phyloP scores from a whole-genome alignment of 2,888 invertebrate species.

The Drosophila koepferae region DNA sequence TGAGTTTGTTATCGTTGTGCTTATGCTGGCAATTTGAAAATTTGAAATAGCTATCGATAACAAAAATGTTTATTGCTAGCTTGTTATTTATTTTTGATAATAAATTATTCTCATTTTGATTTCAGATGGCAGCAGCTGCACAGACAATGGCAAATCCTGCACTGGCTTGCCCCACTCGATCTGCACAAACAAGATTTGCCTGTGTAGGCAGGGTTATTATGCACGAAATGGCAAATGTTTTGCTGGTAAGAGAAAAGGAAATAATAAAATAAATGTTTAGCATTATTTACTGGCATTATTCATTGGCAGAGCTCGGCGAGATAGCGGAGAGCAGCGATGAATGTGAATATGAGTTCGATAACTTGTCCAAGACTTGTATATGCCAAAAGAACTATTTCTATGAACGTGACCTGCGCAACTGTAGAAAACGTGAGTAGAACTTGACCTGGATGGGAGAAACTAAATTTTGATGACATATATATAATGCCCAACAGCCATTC shows the following conservation, averaged over 20 bases:
- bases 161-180: conserved; percentile 81
- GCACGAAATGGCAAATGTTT: conserved; percentile 79
- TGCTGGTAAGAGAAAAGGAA: conserved; percentile 71
- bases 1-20: neutral
- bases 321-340: conserved; percentile 82
- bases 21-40: neutral
- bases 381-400: conserved; percentile 84
- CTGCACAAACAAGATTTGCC: conserved; percentile 81
- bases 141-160: conserved; percentile 80
- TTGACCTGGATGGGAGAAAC: rapidly evolving
- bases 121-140: conserved; percentile 81
- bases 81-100: neutral
- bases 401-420: conserved; percentile 80
- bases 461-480: too few relatives aligned
- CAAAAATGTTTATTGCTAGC: neutral
- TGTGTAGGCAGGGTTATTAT: conserved; percentile 83
- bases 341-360: conserved; percentile 82
- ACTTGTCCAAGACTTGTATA: conserved; percentile 79
- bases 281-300: too few relatives aligned
- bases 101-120: neutral
- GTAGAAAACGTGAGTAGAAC: conserved; percentile 82
- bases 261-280: neutral
- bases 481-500: conserved; percentile 65
- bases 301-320: conserved; percentile 82
- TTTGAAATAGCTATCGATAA: neutral